Percentiles rank a stretch among this genome's conserved stretches.
Evolutionary conservation across 2,113 vertebrate species (phyloP).

Genomic region (Solea solea): DNA sequence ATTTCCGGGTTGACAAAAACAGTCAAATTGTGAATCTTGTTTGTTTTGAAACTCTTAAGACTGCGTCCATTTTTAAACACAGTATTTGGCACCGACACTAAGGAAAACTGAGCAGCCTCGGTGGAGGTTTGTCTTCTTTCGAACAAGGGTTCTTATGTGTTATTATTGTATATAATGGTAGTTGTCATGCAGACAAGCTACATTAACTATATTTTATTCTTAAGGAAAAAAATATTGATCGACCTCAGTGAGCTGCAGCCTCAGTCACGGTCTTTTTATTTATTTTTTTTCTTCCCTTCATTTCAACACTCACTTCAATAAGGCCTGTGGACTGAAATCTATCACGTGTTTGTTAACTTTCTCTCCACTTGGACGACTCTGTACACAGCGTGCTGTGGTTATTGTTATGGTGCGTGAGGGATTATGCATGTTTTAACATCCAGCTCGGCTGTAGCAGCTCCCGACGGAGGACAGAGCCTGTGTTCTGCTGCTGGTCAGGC

Average conservation of each 20-base stretch:
- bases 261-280: neutral
- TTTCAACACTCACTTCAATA: constrained; percentile 15
- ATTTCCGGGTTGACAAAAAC: too few relatives aligned
- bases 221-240: too few relatives aligned
- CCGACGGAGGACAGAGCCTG: constrained; percentile 65
- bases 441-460: constrained; percentile 62
- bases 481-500: constrained; percentile 71
- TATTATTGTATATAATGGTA: too few relatives aligned
- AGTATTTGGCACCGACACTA: too few relatives aligned
- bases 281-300: neutral
- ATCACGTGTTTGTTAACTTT: constrained; percentile 46
- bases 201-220: too few relatives aligned
- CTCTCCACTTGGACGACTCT: constrained; percentile 58
- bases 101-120: too few relatives aligned
- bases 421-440: constrained; percentile 63
- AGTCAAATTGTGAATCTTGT: too few relatives aligned
- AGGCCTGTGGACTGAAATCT: constrained; percentile 27
- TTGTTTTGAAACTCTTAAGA: too few relatives aligned
- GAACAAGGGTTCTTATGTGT: too few relatives aligned
- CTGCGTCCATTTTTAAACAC: too few relatives aligned
- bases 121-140: too few relatives aligned
- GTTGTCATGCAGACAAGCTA: too few relatives aligned
- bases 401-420: constrained; percentile 64
- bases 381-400: constrained; percentile 41
- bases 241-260: neutral